A percentile compares a stretch with the other conserved stretches of the same genome.
Conservation (phyloP, 2,113 vertebrate species). For the Thomomys bottae region DNA sequence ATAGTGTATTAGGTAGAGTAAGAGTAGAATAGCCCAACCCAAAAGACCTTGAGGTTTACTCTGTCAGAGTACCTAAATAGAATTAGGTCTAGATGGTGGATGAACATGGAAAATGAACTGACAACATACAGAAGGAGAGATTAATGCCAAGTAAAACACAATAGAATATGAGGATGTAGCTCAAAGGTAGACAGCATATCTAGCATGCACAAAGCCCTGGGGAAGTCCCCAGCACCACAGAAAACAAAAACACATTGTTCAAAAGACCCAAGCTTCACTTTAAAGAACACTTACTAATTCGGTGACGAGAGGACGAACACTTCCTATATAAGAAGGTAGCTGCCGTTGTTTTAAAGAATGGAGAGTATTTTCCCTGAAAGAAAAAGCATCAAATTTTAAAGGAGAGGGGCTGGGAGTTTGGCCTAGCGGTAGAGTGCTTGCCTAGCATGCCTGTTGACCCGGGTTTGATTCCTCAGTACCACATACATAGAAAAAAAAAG, state of each 20-base stretch:
- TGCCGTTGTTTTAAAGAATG: slow-evolving; percentile 92
- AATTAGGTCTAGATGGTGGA: not conserved
- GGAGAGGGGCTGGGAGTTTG: no score
- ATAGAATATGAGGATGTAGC: no score
- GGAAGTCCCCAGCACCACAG: not conserved
- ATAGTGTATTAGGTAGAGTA: not conserved
- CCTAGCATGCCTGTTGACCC: no score
- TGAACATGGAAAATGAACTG: not conserved
- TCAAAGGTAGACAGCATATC: not conserved
- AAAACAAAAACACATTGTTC: not conserved
- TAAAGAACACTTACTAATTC: slow-evolving; percentile 90
- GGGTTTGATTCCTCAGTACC: no score
- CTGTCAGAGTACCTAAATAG: not conserved
- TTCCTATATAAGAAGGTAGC: slow-evolving; percentile 83
- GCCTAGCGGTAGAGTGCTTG: no score
- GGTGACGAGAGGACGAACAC: slow-evolving; percentile 92
- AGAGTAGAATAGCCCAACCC: not conserved
- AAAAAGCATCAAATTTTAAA: slow-evolving; percentile 52
- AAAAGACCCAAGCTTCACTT: not conserved
- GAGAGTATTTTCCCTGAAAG: slow-evolving; percentile 95
- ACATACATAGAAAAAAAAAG: no score
- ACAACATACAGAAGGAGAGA: not conserved
- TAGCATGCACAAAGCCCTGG: not conserved
- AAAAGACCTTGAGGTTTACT: not conserved
- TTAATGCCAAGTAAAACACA: not conserved